These are phyloP conservation scores for Brachymystax lenok DNA, from an alignment of 2,797 vertebrate species.

Conservation along the genomic window DNA sequence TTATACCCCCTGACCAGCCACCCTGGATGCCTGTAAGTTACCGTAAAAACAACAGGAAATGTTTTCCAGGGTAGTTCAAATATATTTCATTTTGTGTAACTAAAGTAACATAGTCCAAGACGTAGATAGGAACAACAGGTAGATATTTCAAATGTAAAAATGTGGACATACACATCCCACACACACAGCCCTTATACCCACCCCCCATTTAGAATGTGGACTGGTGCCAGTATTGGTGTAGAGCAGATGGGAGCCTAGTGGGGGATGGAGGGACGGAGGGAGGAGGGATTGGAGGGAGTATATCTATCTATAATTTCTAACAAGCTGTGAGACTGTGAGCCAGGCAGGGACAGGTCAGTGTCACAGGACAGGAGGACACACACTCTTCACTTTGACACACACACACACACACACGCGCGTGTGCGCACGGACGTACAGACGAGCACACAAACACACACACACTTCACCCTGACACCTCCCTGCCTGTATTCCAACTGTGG, in stretches of 20 bases:
- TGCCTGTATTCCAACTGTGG: constrained; percentile 68
- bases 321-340: constrained; percentile 76
- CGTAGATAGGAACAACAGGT: not conserved
- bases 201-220: constrained; percentile 55
- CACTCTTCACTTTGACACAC: constrained; percentile 21
- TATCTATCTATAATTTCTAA: constrained; percentile 80
- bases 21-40: no score
- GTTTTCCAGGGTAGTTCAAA: no score
- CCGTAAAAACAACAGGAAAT: no score
- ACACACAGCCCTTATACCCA: constrained; percentile 11
- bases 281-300: constrained; percentile 40
- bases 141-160: not conserved
- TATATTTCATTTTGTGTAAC: no score
- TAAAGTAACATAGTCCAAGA: no score
- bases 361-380: constrained; percentile 43
- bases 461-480: constrained; percentile 43
- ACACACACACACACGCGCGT: not conserved
- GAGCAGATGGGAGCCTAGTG: constrained; percentile 72
- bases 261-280: constrained; percentile 44
- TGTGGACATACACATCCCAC: not conserved
- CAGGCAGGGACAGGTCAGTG: constrained; percentile 69
- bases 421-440: not conserved
- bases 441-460: constrained; percentile 3
- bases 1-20: no score
- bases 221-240: constrained; percentile 46